Base-by-base conservation (phyloP, 2,113 vertebrate genomes). In the Amphiprion ocellaris region DNA sequence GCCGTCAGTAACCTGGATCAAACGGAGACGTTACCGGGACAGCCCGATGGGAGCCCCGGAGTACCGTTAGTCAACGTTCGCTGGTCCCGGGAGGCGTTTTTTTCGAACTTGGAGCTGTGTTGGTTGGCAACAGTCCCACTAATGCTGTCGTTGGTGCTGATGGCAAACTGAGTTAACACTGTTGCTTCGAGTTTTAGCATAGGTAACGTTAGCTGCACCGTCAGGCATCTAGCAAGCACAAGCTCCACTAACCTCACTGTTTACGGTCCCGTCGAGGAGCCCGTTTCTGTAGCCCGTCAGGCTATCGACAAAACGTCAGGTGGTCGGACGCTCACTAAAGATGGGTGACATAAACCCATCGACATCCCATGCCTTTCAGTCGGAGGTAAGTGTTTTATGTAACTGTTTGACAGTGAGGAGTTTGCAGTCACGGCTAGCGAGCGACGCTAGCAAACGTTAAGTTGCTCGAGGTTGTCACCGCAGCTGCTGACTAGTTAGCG, bases 271-370 rank as follows among this genome's bases (percentile, higher is more conserved):
- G 23, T 39, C 64, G 53, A 63, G 68, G 5, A 30, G 63, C 65
- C 64, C 47, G 54, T 6, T 44, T 65, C 49, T 46, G n/a, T 24
- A 64, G 16, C 15, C 72, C 74, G 76, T 61, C 69, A 60, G n/a
- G 24, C 11, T 50, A 44, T 62, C 46, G 8, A 50, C 71, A 70
- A 58, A 37, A 37, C 86, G 64, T 74, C 77, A 74, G 69, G 81
- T 76, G 73, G 83, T 63, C 79, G 49, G 70, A 6, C 8, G 74
- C 56, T 67, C 10, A 0, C 46, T 17, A 16, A 85, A 61, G 88
- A 94, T 94, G 92, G 93, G 89, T 47, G 92, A 93, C 80, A 85
- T 90, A 12, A 79, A 90, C 81, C 91, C 91, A 77, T 91, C 93
- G 77, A 90, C 92, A 58, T 90, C 93, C 9, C 80, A 87, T 21